Conservation (phyloP, 2,888 invertebrate species). For the Amphimallon solstitiale region DNA sequence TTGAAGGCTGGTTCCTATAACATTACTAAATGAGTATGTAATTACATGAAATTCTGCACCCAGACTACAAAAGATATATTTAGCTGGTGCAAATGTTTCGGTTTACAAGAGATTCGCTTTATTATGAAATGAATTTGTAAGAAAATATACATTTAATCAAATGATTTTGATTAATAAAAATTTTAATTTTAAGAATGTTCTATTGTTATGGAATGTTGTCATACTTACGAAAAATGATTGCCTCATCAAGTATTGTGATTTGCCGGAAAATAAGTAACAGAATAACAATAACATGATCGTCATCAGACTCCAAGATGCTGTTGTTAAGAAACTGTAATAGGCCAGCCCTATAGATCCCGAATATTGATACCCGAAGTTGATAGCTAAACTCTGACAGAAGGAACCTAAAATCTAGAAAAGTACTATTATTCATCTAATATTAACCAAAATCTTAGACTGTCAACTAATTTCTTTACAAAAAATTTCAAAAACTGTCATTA, state of each 20-base stretch:
- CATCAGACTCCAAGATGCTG: conserved; percentile 82
- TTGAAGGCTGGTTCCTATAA: conserved; percentile 85
- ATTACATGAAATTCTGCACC: too few relatives aligned
- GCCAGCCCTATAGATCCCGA: conserved; percentile 80
- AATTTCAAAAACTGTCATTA: too few relatives aligned
- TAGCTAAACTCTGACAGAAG: conserved; percentile 82
- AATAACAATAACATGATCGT: conserved; percentile 79
- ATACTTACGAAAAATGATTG: conserved; percentile 85
- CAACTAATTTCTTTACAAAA: too few relatives aligned
- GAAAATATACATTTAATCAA: too few relatives aligned
- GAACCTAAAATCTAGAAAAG: conserved; percentile 77
- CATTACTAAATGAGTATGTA: too few relatives aligned
- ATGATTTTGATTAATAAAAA: too few relatives aligned
- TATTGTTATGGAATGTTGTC: neutral
- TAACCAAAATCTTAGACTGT: too few relatives aligned
- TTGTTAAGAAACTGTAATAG: conserved; percentile 82
- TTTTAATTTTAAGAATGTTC: neutral
- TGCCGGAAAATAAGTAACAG: conserved; percentile 82
- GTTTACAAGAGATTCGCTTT: too few relatives aligned
- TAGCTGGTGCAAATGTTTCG: too few relatives aligned
- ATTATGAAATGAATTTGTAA: too few relatives aligned
- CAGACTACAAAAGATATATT: too few relatives aligned
- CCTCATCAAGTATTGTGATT: conserved; percentile 78
- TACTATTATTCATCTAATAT: too few relatives aligned
- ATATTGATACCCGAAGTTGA: conserved; percentile 81